Base-by-base conservation (phyloP, 1,140 invertebrate species). In the Drosophila mojavensis region DNA sequence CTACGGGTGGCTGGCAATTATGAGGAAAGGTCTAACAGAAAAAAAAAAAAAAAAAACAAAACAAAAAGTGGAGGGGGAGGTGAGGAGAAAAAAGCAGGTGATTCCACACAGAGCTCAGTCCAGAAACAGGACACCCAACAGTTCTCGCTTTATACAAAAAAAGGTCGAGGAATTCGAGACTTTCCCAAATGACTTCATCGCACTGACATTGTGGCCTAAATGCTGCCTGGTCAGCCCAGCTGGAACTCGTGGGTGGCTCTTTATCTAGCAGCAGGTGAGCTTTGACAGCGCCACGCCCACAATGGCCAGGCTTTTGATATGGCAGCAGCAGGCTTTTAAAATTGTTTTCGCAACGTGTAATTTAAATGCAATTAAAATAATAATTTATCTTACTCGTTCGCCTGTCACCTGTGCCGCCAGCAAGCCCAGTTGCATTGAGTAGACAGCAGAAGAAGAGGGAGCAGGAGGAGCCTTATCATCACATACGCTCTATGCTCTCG, bases 331-430 rank as follows among this genome's bases (percentile, higher is more conserved):
- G 47, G 43, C 67, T 58, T 80, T 73, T 79, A 54, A 74, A 67
- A 69, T 67, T 75, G 72, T 88, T 79, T 82, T 55, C 76, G 79
- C 58, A 79, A 79, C 76, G 65, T 88, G 73, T 88, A 88, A 88
- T 88, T 88, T 88, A 88, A 88, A 88, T 89, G 83, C 83, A 88
- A 88, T 88, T 88, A 88, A 88, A 88, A 88, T 89, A 88, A 89
- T 88, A 88, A 88, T 88, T 83, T 88, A 88, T 88, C 83, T 88
- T 88, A 78, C 64, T 85, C 65, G 60, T 48, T 62, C 55, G 71
- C 75, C 70, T 86, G 82, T 86, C 82, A 88, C 48, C 55, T 71
- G 60, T 28, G 43, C 36, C 56, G 5, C 30, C 53, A 30, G 15
- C 51, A 43, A 48, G 55, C 41, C 50, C 64, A 63, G 63, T 47